Percentiles rank a stretch among this genome's conserved stretches.
These are phyloP conservation scores for Zosterops borbonicus DNA, from an alignment of 2,113 vertebrate species.

Conservation along the genomic window DNA sequence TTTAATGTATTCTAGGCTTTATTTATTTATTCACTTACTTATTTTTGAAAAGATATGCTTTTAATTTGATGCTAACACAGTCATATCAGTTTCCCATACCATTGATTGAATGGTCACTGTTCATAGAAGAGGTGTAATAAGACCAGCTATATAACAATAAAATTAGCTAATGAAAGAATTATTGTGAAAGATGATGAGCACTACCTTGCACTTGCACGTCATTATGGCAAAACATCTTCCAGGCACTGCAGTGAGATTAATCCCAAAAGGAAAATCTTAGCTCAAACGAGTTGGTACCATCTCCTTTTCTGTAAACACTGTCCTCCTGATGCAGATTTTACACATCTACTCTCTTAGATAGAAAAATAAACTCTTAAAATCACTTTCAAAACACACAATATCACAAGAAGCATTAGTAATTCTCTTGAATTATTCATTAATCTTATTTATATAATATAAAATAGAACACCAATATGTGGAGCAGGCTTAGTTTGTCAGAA, in stretches of 20 bases:
- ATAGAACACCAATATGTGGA: neutral
- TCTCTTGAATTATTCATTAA: neutral
- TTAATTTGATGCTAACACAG: neutral
- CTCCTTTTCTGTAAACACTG: neutral
- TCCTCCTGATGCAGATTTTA: neutral
- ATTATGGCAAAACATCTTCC: neutral
- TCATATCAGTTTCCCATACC: neutral
- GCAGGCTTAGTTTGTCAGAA: neutral
- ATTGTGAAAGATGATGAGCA: neutral
- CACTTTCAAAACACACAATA: neutral
- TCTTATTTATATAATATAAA: neutral
- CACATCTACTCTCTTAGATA: neutral
- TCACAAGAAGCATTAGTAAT: neutral
- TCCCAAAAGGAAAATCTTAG: neutral
- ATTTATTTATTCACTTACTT: neutral
- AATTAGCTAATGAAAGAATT: neutral
- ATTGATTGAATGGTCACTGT: neutral
- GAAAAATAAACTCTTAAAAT: neutral
- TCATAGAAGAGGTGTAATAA: neutral
- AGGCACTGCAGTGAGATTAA: neutral
- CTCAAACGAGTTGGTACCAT: neutral
- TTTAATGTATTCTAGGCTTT: neutral
- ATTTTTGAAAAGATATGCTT: neutral
- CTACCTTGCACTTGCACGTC: neutral
- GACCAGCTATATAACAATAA: neutral